Base-by-base conservation (phyloP, 2,797 vertebrate genomes). In the Danio albolineatus region DNA sequence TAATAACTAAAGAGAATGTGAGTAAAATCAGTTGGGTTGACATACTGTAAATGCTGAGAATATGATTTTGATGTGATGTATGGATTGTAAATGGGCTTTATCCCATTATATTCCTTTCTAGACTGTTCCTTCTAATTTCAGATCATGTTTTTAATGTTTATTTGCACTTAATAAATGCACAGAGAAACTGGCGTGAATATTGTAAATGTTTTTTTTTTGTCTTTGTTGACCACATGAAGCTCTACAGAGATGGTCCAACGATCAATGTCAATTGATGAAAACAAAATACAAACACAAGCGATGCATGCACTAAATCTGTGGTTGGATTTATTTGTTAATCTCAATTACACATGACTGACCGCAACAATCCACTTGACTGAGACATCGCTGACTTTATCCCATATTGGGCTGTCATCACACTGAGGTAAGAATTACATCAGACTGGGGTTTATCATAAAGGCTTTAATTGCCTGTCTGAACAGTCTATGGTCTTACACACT, bases 161-260 rank as follows among this genome's bases (percentile, higher is more conserved):
- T 93, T 94, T 94, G 93, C 92, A 93, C 91, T 93, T 87, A 90
- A 88, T 76, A 41, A 76, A 73, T 78, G 21, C 57, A 70, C 74
- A 49, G 46, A 17, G 13, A 67, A 74, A 66, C 41, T 5, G 28
- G 46, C 62, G 53, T 71, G 46, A 67, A 48, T 48, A 4, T 19
- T 39, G 10, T 46, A 28, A 28, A 60, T 54, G 2, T 41, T 14
- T 49, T 51, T 41, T 10, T 69, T 46, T 73, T 53, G 7, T 12
- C 8, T 41, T 77, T 21, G 7, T 41, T 75, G 12, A 44, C 44
- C 21, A 43, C 12, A 46, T n/a, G n/a, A 69, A 39, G 28, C 19
- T 57, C 2, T 48, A 46, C 43, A 28, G n/a, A 36, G 7, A n/a
- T 38, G 46, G 7, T 48, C 72, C 48, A 67, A 10, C 38, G 28